Base-by-base conservation (phyloP, 2,888 invertebrate genomes). In the Drosophila pegasa region DNA sequence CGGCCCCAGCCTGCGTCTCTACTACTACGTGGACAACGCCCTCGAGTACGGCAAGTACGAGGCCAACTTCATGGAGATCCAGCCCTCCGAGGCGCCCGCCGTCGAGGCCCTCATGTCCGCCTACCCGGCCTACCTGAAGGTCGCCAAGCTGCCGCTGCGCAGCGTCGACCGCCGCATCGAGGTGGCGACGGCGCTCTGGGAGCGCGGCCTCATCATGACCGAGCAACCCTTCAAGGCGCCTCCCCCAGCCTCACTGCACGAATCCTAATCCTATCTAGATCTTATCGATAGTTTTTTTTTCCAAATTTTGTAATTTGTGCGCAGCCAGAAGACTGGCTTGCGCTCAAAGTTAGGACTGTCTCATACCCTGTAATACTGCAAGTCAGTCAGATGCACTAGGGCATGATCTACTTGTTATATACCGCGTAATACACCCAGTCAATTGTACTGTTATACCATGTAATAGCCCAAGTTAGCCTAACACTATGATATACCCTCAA, bases 21-120 rank as follows among this genome's bases (percentile, higher is more conserved):
- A 97, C 92, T 97, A 97, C 91, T 95, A 95, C 74, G 93, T 95
- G 43, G 97, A 98, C 88, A 99, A 99, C 92, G 95, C 96, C 0
- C 93, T 96, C 72, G 95, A 96, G 81, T 98, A 97, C 90, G 97
- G 97, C 89, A 97, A 95, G 35, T 95, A 94, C 89, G 97, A 97
- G 33, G 93, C 94, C 2, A 95, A 96, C 82, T 95, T 93, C 89
- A 91, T 98, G 68, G 97, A 97, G 90, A 94, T 98, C 66, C 94
- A 95, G 12, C 93, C 94, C 2, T 93, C 94, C 1, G 93, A 95
- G 71, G 95, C 96, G 0, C 94, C 95, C 2, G 95, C 95, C 0
- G 93, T 98, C 14, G 95, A 95, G 87, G 93, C 93, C 58, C 93
- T 98, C 33, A 94, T 97, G 58, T 93, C 93, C 33, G 90, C 93